phyloP scores from a whole-genome alignment of 2,797 vertebrate genomes.

The Gymnopithys bicolor region DNA sequence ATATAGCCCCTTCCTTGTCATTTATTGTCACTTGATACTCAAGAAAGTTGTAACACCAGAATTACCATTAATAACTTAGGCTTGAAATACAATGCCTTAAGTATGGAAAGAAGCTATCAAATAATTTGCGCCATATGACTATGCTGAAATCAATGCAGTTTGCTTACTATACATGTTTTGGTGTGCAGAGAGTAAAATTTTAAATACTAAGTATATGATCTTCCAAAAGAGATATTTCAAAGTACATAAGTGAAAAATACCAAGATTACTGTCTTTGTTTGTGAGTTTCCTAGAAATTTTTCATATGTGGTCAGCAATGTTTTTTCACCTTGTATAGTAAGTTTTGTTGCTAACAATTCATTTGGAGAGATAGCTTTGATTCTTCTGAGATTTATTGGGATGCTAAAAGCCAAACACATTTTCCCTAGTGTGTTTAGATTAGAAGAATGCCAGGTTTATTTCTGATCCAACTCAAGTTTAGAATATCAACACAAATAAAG shows the following conservation, averaged over 20 bases:
- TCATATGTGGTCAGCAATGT: not conserved
- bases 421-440: not conserved
- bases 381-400: not conserved
- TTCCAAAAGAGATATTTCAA: not conserved
- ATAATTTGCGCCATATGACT: not conserved
- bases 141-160: not conserved
- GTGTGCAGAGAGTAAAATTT: not conserved
- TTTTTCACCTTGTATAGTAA: not conserved
- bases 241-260: not conserved
- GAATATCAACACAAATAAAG: not conserved
- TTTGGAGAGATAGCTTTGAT: not conserved
- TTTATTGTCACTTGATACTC: not conserved
- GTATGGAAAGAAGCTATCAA: not conserved
- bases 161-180: not conserved
- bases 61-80: not conserved
- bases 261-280: not conserved
- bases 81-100: not conserved
- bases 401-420: not conserved
- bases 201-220: not conserved
- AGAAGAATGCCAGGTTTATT: constrained; percentile 24
- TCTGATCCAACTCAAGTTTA: constrained; percentile 42
- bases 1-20: not conserved
- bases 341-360: not conserved
- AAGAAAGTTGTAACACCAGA: not conserved
- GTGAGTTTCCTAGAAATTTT: not conserved